Evolutionary conservation across 2,888 invertebrate genomes (phyloP).

Genomic region (Aspidiotus rigidus): DNA sequence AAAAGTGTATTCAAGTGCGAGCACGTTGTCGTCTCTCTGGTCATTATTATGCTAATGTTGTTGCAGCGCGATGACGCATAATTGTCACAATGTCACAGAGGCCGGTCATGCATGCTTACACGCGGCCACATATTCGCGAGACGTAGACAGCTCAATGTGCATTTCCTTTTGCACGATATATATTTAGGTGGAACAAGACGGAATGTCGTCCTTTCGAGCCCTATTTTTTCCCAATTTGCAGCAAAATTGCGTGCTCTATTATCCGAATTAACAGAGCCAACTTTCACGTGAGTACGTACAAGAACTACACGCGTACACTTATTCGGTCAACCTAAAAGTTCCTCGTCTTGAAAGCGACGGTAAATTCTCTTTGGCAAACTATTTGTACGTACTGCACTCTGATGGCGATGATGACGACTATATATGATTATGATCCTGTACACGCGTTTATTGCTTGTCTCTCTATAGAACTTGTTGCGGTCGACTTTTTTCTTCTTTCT

Average conservation of each 20-base stretch:
- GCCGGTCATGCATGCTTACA: conserved; percentile 16
- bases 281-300: not conserved
- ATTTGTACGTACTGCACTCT: too few species aligned
- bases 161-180: not conserved
- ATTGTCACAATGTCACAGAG: not conserved
- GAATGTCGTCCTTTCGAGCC: too few species aligned
- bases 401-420: too few species aligned
- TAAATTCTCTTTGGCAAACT: too few species aligned
- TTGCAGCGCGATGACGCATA: conserved; percentile 5
- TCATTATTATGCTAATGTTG: conserved; percentile 12
- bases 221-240: not conserved
- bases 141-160: not conserved
- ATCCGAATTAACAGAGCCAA: conserved; percentile 6
- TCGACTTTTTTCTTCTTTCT: not conserved
- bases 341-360: not conserved
- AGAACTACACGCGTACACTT: not conserved
- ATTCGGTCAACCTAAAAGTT: conserved; percentile 12
- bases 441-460: not conserved
- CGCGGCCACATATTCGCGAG: not conserved
- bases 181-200: not conserved
- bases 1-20: not conserved
- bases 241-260: conserved; percentile 1
- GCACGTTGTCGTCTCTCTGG: not conserved
- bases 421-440: not conserved
- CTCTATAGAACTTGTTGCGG: not conserved